A percentile compares a stretch with the other conserved stretches of the same genome.
Evolutionary conservation across 2,888 invertebrate genomes (phyloP).

Genomic region (Acanthosepion esculentum): DNA sequence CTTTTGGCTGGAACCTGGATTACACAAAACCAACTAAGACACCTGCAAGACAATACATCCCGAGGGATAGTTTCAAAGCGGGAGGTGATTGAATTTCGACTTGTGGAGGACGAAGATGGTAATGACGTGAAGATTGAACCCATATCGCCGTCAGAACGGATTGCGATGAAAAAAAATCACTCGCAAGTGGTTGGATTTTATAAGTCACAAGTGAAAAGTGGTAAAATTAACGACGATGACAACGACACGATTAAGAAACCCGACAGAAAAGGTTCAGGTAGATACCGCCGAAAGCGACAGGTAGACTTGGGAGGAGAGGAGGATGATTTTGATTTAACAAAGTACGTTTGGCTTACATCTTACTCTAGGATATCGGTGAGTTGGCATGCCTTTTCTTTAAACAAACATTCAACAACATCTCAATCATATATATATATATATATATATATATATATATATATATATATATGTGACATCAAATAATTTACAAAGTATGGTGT

Average conservation of each 20-base stretch:
- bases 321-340: slow-evolving; percentile 15
- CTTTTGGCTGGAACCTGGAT: slow-evolving; percentile 14
- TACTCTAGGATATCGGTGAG: slow-evolving; percentile 45
- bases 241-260: background rate
- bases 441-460: background rate
- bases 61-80: background rate
- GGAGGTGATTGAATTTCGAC: slow-evolving; percentile 45
- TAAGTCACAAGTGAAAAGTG: background rate
- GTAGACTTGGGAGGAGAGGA: slow-evolving; percentile 4
- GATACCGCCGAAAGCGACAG: slow-evolving; percentile 39
- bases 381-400: background rate
- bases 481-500: no score
- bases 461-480: background rate
- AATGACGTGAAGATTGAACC: slow-evolving; percentile 33
- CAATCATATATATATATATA: background rate
- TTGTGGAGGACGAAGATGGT: slow-evolving; percentile 34
- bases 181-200: slow-evolving; percentile 42
- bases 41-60: background rate
- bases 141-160: background rate
- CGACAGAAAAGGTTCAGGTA: background rate
- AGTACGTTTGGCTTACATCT: slow-evolving; percentile 45
- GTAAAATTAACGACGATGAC: background rate
- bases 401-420: background rate
- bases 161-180: background rate
- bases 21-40: slow-evolving; percentile 34